These are phyloP conservation scores for Baccha elongata DNA, from an alignment of 2,888 invertebrate species.

Conservation along the genomic window DNA sequence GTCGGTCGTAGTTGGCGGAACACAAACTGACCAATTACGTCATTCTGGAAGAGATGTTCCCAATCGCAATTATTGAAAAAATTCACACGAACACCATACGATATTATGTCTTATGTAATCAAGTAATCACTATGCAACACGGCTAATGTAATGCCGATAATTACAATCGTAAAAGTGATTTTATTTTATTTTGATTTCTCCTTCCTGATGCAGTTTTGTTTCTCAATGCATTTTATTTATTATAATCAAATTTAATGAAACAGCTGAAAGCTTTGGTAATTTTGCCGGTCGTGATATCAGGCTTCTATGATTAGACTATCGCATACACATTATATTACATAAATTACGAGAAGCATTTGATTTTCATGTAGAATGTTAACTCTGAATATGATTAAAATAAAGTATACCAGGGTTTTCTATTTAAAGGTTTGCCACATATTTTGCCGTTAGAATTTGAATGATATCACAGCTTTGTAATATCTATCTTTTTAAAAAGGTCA, in stretches of 20 bases:
- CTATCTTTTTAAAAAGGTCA: no score
- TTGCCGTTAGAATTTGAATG: no score
- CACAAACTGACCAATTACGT: conserved; percentile 18
- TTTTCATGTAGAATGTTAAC: not conserved
- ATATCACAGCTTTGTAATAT: no score
- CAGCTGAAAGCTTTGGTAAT: not conserved
- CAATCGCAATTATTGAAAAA: not conserved
- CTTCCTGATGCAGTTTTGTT: not conserved
- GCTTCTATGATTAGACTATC: conserved; percentile 13
- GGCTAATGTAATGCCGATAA: conserved; percentile 4
- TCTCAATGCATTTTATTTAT: conserved; percentile 12
- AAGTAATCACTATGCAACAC: conserved; percentile 12
- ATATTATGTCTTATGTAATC: conserved; percentile 9
- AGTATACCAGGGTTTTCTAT: no score
- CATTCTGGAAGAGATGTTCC: conserved; percentile 13
- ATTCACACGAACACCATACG: conserved; percentile 9
- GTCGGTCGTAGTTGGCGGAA: conserved; percentile 12
- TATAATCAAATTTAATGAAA: conserved; percentile 6
- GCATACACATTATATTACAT: conserved; percentile 3
- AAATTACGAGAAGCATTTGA: not conserved
- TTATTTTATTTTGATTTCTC: not conserved
- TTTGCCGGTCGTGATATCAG: conserved; percentile 9
- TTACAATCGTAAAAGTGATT: not conserved
- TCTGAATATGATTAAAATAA: no score
- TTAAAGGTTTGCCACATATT: no score